Conservation (phyloP, 1,140 invertebrate genomes). For the Drosophila kanapiae region DNA sequence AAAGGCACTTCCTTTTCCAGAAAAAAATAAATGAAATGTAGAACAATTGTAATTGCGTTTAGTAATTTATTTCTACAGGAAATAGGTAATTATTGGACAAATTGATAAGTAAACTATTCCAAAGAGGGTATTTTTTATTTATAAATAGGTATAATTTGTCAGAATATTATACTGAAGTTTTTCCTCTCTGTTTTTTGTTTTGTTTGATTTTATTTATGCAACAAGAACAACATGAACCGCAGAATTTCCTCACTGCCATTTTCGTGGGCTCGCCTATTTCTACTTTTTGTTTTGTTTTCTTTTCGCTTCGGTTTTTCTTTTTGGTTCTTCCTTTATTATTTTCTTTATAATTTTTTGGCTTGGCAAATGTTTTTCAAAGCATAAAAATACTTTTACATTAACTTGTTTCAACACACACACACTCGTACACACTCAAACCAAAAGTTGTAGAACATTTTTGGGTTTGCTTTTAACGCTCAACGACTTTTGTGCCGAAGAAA, state of each 20-base stretch:
- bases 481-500: conserved; percentile 74
- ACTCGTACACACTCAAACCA: conserved; percentile 17
- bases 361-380: conserved; percentile 81
- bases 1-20: no score
- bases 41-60: no score
- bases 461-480: conserved; percentile 78
- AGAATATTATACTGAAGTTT: no score
- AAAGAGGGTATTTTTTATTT: no score
- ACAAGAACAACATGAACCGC: conserved; percentile 55
- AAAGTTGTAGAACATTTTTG: conserved; percentile 76
- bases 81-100: no score
- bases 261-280: conserved; percentile 41
- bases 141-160: no score
- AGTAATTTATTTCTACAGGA: no score
- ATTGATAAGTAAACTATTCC: no score
- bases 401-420: conserved; percentile 74
- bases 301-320: conserved; percentile 15
- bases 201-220: conserved; percentile 79
- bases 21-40: no score
- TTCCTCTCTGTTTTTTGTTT: conserved; percentile 13
- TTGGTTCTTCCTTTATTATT: conserved; percentile 67
- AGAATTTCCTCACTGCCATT: conserved; percentile 39
- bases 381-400: conserved; percentile 84
- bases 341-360: conserved; percentile 79
- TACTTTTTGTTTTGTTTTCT: conserved; percentile 30